Evolutionary conservation across 2,888 invertebrate species (phyloP).

Genomic region (Dioctria linearis): DNA sequence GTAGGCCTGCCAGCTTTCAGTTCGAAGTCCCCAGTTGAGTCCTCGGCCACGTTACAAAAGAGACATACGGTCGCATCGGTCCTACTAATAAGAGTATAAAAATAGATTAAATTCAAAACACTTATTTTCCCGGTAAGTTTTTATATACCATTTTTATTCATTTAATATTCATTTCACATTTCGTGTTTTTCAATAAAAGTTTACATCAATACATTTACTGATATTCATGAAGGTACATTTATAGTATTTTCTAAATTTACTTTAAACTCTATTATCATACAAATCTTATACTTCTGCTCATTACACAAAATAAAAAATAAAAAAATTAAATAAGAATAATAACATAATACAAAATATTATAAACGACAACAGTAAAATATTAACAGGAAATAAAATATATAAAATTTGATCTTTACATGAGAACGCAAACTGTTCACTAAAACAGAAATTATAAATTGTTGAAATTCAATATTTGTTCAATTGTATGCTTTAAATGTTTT

Average conservation of each 20-base stretch:
- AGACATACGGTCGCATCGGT: no score
- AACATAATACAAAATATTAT: constrained; percentile 41
- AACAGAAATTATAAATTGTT: no score
- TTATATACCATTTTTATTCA: constrained; percentile 4
- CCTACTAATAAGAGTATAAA: no score
- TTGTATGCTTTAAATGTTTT: no score
- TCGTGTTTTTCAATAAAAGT: constrained; percentile 37
- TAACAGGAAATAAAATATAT: constrained; percentile 28
- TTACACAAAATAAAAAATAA: no score
- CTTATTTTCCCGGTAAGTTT: no score
- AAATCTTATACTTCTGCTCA: constrained; percentile 29
- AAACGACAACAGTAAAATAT: constrained; percentile 46
- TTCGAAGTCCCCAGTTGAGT: no score
- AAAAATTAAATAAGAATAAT: neutral
- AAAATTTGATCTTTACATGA: constrained; percentile 26
- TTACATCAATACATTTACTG: constrained; percentile 41
- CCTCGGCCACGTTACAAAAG: no score
- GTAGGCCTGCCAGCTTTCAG: no score
- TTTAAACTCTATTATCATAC: constrained; percentile 27
- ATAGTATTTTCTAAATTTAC: constrained; percentile 29
- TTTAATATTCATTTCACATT: constrained; percentile 40
- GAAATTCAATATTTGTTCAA: no score
- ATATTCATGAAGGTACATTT: constrained; percentile 49
- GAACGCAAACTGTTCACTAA: constrained; percentile 2
- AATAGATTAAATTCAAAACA: no score